Base-by-base conservation (phyloP, 2,888 invertebrate species). In the Cheilosia variabilis region DNA sequence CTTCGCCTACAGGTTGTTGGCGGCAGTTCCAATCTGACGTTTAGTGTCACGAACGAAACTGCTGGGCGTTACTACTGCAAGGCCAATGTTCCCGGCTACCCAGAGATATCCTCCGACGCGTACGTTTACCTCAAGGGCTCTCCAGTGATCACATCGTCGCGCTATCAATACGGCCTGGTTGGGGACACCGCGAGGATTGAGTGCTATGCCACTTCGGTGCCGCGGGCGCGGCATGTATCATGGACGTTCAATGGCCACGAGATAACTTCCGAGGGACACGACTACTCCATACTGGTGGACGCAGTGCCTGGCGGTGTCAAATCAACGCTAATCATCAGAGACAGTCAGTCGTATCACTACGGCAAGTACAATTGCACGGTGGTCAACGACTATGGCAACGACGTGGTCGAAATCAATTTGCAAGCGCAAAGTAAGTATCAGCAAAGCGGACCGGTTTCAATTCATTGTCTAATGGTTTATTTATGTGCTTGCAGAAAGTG, bases 281-380 rank as follows among this genome's bases (percentile, higher is more conserved):
- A 96, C 89, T 96, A 95, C 89, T 95, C 95, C 0, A 95, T 96
- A 87, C 91, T 96, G 57, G 96, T 96, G 90, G 96, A 96, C 89
- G 93, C 95, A 0, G 94, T 95, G 76, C 94, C 95, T 0, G 96
- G 96, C 66, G 97, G 97, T 2, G 95, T 98, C 50, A 96, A 96
- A 92, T 98, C 97, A 72, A 96, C 97, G n/a, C 93, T 98, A 69
- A 96, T 98, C 89, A 97, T 98, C 88, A 94, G 96, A 66, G 96
- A 97, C 90, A 97, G 97, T 50, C 95, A 96, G 90, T 95, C 96
- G 34, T 95, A 95, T 88, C 98, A 98, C 92, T 98, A 98, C 90
- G 98, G 98, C 55, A 94, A 95, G 88, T 98, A 98, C 93, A 98
- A 98, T 93, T 98, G 98, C 92, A 97, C 97, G 63, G 98, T 98